phyloP scores from a whole-genome alignment of 1,140 invertebrate genomes.

The Heliothis subflexa region DNA sequence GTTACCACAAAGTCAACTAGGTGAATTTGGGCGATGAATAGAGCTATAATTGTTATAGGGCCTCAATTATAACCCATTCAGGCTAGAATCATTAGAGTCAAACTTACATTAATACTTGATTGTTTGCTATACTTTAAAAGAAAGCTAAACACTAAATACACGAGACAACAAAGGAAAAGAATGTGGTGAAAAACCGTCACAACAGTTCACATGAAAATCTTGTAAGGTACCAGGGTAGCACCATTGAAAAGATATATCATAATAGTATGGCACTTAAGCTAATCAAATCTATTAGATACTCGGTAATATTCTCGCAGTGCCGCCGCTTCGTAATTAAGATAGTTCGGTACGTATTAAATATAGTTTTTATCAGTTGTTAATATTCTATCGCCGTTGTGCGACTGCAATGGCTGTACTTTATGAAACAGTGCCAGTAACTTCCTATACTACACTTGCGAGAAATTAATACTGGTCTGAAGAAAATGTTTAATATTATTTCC shows the following conservation, averaged over 20 bases:
- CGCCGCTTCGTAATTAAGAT: conserved; percentile 21
- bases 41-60: too few species aligned
- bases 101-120: too few species aligned
- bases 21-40: neutral
- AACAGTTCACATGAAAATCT: neutral
- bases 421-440: conserved; percentile 9
- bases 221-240: neutral
- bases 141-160: too few species aligned
- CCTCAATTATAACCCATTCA: too few species aligned
- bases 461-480: too few species aligned
- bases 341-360: conserved; percentile 19
- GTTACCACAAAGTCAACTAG: neutral
- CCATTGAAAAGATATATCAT: neutral
- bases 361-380: conserved; percentile 36
- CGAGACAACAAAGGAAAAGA: too few species aligned
- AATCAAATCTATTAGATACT: conserved; percentile 26
- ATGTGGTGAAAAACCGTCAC: neutral
- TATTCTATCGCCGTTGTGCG: conserved; percentile 19
- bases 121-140: too few species aligned
- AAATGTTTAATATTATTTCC: too few species aligned
- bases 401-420: conserved; percentile 9
- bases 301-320: neutral
- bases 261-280: conserved; percentile 15
- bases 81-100: too few species aligned
- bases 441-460: too few species aligned